Conservation (phyloP, 2,113 vertebrate species). For the Butorides virescens region DNA sequence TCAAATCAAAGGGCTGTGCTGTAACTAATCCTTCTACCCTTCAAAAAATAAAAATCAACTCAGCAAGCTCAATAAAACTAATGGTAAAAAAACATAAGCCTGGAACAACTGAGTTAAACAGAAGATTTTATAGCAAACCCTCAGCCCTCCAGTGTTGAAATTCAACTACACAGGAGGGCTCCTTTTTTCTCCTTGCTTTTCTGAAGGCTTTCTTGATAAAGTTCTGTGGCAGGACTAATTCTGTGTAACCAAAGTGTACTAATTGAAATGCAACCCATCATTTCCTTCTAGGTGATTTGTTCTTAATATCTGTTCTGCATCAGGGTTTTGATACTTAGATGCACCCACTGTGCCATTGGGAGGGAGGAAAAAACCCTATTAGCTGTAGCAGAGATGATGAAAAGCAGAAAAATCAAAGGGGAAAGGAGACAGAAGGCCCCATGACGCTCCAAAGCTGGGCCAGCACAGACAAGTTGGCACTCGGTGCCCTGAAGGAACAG, state of each 20-base stretch:
- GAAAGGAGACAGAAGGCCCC: constrained; percentile 45
- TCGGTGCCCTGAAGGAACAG: constrained; percentile 29
- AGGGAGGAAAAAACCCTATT: constrained; percentile 9
- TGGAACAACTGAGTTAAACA: constrained; percentile 35
- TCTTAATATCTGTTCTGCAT: constrained; percentile 34
- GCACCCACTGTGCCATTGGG: constrained; percentile 34
- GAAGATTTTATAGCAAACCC: constrained; percentile 33
- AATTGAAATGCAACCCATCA: constrained; percentile 51
- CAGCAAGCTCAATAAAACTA: constrained; percentile 22
- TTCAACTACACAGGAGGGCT: constrained; percentile 17
- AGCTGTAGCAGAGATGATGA: constrained; percentile 18
- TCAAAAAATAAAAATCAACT: constrained; percentile 46
- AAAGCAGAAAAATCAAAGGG: constrained; percentile 33
- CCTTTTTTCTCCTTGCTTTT: not conserved
- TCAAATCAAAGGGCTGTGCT: constrained; percentile 36
- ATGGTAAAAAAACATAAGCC: not conserved
- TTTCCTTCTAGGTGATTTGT: constrained; percentile 53
- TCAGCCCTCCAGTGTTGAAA: not conserved
- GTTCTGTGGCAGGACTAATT: constrained; percentile 40
- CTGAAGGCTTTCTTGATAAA: constrained; percentile 1
- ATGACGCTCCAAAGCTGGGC: not conserved
- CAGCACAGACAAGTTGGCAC: constrained; percentile 1
- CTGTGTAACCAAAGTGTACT: constrained; percentile 1
- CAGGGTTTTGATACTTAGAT: constrained; percentile 20
- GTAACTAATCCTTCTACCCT: constrained; percentile 35